Evolutionary conservation across 1,140 invertebrate species (phyloP), one percentile per base, ranked within the genome.

Genomic region (Metopolophium dirhodum): DNA sequence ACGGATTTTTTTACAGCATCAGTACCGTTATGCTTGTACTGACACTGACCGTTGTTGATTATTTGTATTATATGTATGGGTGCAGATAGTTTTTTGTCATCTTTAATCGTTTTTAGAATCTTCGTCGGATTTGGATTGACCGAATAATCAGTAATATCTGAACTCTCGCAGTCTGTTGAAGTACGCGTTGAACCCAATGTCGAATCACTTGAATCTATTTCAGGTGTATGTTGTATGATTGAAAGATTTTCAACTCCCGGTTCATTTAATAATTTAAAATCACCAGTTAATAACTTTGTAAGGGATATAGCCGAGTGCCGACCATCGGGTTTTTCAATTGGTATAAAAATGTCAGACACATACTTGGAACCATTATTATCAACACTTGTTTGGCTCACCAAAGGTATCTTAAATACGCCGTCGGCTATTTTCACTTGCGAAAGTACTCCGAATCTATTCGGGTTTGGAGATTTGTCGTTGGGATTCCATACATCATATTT

Each of bases 1-100:
- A 35, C 47, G 1, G 2, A 26, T 26, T 89, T 89, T 89, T 54
- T 37, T 26, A 23, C 9, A 37, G 18, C 37, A 7, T 82, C 49
- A 35, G 68, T 91, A 26, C 20, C 6, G 23, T 85, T 85, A 77
- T 77, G 30, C 4, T 18, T 77, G 8, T 85, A 14, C 2, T 82
- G 41, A 54, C 77, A 85, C 11, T 54, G 23, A 23, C 77, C 91
- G 30, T 92, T 92, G n/a, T 92, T 92, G 2, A 92, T 92, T 45
- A 92, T 92, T 49, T 92, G 91, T 41, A 92, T 85, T 23, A 92
- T 37, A 41, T 83, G 91, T 37, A 92, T 49, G 4, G 91, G 91
- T 54, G 26, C 11, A 11, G 41, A 47, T 26, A 41, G 22, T n/a
- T 51, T 45, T 41, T 91, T 35, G 2, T 51, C 3, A 2, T 91